Conservation (phyloP, 2,888 invertebrate genomes). For the Drosophila cognata region DNA sequence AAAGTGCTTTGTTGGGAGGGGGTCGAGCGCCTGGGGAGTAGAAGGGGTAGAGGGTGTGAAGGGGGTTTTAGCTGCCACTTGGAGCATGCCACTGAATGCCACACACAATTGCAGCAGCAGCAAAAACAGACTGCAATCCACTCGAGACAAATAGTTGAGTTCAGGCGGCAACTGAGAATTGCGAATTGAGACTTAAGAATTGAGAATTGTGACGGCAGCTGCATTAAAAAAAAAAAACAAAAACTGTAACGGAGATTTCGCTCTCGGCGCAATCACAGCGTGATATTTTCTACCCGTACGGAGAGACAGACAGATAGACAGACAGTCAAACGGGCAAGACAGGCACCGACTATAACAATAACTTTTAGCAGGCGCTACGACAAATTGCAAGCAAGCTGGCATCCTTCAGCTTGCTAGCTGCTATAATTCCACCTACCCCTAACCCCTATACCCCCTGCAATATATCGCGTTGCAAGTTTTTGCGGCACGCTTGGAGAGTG, state of each 20-base stretch:
- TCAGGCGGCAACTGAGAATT: slow-evolving; percentile 13
- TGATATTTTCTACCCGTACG: slow-evolving; percentile 56
- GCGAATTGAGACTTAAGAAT: slow-evolving; percentile 5
- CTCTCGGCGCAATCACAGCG: slow-evolving; percentile 73
- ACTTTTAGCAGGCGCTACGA: slow-evolving; percentile 45
- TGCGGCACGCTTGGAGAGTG: slow-evolving; percentile 23
- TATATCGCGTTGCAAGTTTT: slow-evolving; percentile 35
- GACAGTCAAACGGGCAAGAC: slow-evolving; percentile 34
- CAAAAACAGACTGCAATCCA: slow-evolving; percentile 62
- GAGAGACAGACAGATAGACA: slow-evolving; percentile 46
- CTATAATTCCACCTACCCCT: neutral
- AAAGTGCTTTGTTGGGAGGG: slow-evolving; percentile 63
- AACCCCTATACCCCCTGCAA: neutral
- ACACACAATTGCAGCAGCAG: slow-evolving; percentile 59
- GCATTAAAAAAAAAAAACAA: neutral
- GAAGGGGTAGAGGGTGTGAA: neutral
- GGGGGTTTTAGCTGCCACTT: slow-evolving; percentile 38
- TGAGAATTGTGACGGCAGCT: slow-evolving; percentile 36
- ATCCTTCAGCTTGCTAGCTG: slow-evolving; percentile 17
- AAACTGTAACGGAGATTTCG: slow-evolving; percentile 52
- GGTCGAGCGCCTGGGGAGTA: slow-evolving; percentile 2
- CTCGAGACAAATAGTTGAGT: slow-evolving; percentile 66
- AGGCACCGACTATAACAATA: slow-evolving; percentile 49
- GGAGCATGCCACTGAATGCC: slow-evolving; percentile 40
- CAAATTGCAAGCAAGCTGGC: slow-evolving; percentile 58